phyloP scores from a whole-genome alignment of 2,797 vertebrate species.

The Pempheris klunzingeri region DNA sequence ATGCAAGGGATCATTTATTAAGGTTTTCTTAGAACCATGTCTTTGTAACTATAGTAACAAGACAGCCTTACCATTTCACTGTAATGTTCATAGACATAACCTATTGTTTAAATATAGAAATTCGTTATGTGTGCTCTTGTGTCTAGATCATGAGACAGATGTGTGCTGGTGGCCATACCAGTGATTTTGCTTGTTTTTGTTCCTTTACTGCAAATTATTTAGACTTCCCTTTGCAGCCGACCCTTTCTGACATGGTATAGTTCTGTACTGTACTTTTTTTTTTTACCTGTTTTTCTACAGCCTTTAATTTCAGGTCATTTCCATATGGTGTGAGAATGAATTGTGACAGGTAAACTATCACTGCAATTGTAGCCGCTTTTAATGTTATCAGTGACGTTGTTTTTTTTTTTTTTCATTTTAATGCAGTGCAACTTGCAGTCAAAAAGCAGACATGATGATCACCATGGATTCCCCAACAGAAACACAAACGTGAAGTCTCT shows the following conservation, averaged over 20 bases:
- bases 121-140: slow-evolving; percentile 35
- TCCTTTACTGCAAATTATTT: slow-evolving; percentile 18
- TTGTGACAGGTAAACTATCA: background rate
- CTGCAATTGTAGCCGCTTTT: background rate
- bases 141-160: slow-evolving; percentile 12
- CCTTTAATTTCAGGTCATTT: background rate
- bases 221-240: background rate
- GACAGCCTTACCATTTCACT: slow-evolving; percentile 64
- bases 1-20: slow-evolving; percentile 61
- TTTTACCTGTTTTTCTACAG: background rate
- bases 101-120: slow-evolving; percentile 44
- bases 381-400: background rate
- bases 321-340: background rate
- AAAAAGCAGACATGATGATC: background rate
- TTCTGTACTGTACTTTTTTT: background rate
- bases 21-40: slow-evolving; percentile 66
- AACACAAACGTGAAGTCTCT: background rate
- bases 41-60: slow-evolving; percentile 82
- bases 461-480: background rate
- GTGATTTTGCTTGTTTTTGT: slow-evolving; percentile 26
- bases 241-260: background rate
- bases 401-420: background rate
- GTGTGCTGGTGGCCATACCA: slow-evolving; percentile 5
- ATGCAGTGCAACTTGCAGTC: too few relatives aligned
- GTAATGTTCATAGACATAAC: slow-evolving; percentile 45